phyloP scores from a whole-genome alignment of 2,113 vertebrate species.

The Gymnarchus niloticus region DNA sequence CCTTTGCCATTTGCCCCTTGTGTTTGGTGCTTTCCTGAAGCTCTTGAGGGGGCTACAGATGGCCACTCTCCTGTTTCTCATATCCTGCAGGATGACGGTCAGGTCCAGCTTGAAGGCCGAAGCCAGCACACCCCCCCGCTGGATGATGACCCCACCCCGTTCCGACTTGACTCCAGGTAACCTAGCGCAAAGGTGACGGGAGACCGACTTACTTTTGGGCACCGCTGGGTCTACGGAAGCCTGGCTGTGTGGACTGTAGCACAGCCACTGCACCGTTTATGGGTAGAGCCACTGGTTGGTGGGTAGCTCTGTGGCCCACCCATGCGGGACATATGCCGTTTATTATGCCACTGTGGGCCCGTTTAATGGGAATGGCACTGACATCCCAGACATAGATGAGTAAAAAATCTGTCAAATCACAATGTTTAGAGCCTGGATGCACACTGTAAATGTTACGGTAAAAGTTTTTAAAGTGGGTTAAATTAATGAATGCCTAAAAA shows the following conservation, averaged over 20 bases:
- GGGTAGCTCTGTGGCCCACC: conserved; percentile 46
- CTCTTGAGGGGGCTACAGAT: not conserved
- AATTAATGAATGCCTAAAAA: not conserved
- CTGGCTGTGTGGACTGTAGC: conserved; percentile 14
- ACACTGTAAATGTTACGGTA: not conserved
- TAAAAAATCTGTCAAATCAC: not conserved
- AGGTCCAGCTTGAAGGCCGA: conserved; percentile 58
- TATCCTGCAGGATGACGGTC: conserved; percentile 56
- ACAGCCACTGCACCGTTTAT: not conserved
- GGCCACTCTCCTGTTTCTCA: not conserved
- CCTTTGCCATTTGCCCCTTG: too few species aligned
- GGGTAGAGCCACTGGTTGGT: not conserved
- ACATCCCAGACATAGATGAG: not conserved
- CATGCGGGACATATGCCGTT: conserved; percentile 39
- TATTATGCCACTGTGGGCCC: not conserved
- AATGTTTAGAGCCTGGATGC: not conserved
- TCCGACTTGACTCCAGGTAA: conserved; percentile 96
- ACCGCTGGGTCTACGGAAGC: not conserved
- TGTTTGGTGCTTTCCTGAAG: not conserved
- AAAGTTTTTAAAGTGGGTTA: not conserved
- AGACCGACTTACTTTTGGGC: not conserved
- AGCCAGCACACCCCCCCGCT: conserved; percentile 67
- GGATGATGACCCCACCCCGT: conserved; percentile 75
- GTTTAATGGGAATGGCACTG: not conserved
- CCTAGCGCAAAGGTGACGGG: not conserved